Evolutionary conservation across 1,140 invertebrate genomes (phyloP), one percentile per base, ranked within the genome.

Genomic region (Antheraea mylitta): DNA sequence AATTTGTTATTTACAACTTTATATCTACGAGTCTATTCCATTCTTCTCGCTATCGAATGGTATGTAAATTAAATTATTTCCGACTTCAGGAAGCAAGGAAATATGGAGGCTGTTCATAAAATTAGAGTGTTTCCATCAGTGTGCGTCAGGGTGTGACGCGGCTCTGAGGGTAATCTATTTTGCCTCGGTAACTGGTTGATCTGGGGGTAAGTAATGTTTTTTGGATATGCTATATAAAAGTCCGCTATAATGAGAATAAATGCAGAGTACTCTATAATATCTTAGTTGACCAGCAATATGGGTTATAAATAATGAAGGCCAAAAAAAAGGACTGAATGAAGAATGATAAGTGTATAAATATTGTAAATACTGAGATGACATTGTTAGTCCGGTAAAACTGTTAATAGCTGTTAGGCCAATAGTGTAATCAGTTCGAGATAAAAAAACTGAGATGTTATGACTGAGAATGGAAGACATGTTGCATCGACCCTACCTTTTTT

Each of bases 111-210:
- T 53, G 64, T 61, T 30, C 36, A 65, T 19, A 53, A 10, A 66
- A 66, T 61, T 30, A 30, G 22, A 30, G 22, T 30, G 22, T 61
- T 58, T 63, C 62, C 53, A 42, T 18, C 63, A 59, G 61, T 30
- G 63, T 18, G 63, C 22, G 22, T 30, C 36, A 37, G 38, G 48
- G 62, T 69, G 60, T 64, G 61, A 64, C 62, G 48, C 16, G 18
- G 67, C 30, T 38, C 61, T 66, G 42, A 63, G 64, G 38, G 60
- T 71, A 71, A 71, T 67, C 60, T 67, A 70, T 70, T 70, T 70
- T 69, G 68, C 36, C 58, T 58, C 60, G 48, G 45, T 36, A 64
- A 67, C 62, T 59, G 64, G 38, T 11, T 42, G 38, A 42, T 42
- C 38, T 42, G 38, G 60, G 60, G 63, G 18, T 42, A 64, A 64